phyloP scores from a whole-genome alignment of 2,888 invertebrate genomes.

The Xestia rhomboidea region DNA sequence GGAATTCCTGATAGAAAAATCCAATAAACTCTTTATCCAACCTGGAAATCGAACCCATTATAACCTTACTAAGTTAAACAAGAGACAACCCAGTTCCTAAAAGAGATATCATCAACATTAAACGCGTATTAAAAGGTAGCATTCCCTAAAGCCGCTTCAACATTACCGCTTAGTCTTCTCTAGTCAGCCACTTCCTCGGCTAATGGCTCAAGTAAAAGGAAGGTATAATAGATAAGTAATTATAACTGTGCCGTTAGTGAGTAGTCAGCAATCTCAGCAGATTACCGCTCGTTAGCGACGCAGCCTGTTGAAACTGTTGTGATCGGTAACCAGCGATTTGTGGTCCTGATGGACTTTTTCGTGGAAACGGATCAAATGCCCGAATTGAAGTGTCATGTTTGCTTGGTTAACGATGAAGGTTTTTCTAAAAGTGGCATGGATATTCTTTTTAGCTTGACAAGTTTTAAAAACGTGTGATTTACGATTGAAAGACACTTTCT shows the following conservation, averaged over 20 bases:
- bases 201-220: conserved; percentile 45
- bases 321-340: conserved; percentile 18
- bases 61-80: background rate
- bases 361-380: background rate
- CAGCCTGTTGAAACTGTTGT: conserved; percentile 40
- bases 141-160: background rate
- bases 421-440: background rate
- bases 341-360: background rate
- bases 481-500: background rate
- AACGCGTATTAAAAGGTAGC: background rate
- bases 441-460: background rate
- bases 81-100: background rate
- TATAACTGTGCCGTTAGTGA: conserved; percentile 56
- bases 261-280: conserved; percentile 53
- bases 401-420: background rate
- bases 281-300: conserved; percentile 67
- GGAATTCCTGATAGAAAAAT: background rate
- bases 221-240: conserved; percentile 59
- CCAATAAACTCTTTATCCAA: background rate
- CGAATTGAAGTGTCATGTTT: background rate
- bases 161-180: background rate
- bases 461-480: background rate
- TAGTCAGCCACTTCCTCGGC: background rate
- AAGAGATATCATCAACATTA: background rate
- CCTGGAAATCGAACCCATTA: background rate